Evolutionary conservation across 2,888 invertebrate genomes (phyloP).

Genomic region (Tipula lateralis): DNA sequence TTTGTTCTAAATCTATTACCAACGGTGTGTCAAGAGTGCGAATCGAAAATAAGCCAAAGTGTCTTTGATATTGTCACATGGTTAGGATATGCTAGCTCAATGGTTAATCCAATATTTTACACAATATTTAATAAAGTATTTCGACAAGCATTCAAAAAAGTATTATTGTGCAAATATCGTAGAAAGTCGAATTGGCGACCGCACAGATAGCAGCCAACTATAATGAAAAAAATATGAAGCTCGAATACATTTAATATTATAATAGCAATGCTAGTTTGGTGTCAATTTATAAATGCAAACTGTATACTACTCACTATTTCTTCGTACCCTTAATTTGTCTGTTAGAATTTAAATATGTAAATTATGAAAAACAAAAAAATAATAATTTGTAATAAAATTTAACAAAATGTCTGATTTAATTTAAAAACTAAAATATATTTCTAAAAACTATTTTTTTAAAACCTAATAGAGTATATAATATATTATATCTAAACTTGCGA

Average conservation of each 20-base stretch:
- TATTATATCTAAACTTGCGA: neutral
- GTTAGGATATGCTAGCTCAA: slow-evolving; percentile 90
- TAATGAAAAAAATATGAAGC: slow-evolving; percentile 21
- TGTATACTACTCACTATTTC: neutral
- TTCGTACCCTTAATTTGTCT: neutral
- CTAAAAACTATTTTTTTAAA: neutral
- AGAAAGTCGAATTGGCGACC: slow-evolving; percentile 52
- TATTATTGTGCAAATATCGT: slow-evolving; percentile 69
- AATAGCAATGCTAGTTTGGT: neutral
- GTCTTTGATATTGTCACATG: slow-evolving; percentile 84
- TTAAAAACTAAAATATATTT: neutral
- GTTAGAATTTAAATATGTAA: neutral
- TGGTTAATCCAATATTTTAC: slow-evolving; percentile 94
- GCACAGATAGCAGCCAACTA: slow-evolving; percentile 49
- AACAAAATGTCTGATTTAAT: neutral
- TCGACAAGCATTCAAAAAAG: slow-evolving; percentile 83
- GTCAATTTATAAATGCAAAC: neutral
- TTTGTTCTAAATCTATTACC: slow-evolving; percentile 84
- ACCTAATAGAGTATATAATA: neutral
- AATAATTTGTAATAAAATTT: neutral
- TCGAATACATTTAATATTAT: neutral
- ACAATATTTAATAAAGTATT: slow-evolving; percentile 94
- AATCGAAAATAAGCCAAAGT: slow-evolving; percentile 67
- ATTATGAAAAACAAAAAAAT: neutral
- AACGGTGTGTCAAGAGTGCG: slow-evolving; percentile 76